phyloP scores from a whole-genome alignment of 2,113 vertebrate genomes.

The Triplophysa siluroides region DNA sequence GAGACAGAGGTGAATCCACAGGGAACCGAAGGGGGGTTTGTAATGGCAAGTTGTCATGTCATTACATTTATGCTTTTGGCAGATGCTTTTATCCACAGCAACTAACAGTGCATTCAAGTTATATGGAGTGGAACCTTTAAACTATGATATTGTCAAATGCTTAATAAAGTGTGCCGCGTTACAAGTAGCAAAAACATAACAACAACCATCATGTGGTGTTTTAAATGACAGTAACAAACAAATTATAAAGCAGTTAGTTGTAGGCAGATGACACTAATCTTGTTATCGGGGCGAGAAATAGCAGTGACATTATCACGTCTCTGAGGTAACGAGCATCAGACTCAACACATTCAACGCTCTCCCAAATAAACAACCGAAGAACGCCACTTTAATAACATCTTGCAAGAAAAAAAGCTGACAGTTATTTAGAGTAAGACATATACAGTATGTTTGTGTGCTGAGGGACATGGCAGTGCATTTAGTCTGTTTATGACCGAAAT shows the following conservation, averaged over 20 bases:
- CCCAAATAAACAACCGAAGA: background rate
- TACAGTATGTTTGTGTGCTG: no score
- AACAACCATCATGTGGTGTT: background rate
- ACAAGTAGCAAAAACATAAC: background rate
- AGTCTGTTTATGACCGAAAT: background rate
- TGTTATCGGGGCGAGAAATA: background rate
- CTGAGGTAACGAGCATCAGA: background rate
- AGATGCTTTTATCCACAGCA: no score
- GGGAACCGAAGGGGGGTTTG: background rate
- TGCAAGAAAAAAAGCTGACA: background rate
- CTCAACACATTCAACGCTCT: background rate
- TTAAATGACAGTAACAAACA: background rate
- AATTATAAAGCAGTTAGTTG: conserved; percentile 11
- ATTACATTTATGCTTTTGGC: background rate
- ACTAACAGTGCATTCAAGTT: no score
- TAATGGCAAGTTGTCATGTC: background rate
- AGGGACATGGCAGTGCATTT: background rate
- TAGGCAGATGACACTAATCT: conserved; percentile 9
- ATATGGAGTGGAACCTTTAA: no score
- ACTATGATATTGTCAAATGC: background rate
- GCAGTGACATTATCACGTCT: background rate
- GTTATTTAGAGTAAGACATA: background rate
- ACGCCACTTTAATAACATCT: background rate
- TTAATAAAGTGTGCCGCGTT: background rate
- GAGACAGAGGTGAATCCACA: background rate